Evolutionary conservation across 2,113 vertebrate species (phyloP), one percentile per base, ranked within the genome.

Genomic region (Collichthys lucidus): DNA sequence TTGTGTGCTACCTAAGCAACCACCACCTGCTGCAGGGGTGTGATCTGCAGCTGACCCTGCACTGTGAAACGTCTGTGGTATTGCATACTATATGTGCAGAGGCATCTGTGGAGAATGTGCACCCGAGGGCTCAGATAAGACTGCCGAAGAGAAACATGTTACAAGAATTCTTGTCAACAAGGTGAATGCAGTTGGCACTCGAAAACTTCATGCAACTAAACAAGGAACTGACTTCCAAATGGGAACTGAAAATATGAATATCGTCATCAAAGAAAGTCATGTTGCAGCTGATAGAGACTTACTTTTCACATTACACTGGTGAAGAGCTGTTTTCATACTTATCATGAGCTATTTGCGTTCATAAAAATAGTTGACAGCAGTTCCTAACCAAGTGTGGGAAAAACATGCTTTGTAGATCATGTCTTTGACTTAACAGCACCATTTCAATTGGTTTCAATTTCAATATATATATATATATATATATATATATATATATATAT

Each of bases 31-130:
- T 81, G 60, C 16, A 35, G 60, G 9, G 29, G 26, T 20, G 16
- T 53, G 69, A 83, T 74, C 57, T 52, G 20, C 44, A 83, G 47
- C 35, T 77, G 40, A 77, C 46, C 57, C 29, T 67, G 42, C 26
- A 62, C 35, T 53, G 62, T 49, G 55, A 75, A 59, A 70, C 42
- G 12, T n/a, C 26, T 78, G n/a, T 60, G 46, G 9, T 55, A 26
- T 40, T 73, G 60, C 19, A 35, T 46, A 14, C 35, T 40, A 40
- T 40, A 46, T 68, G 22, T 59, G 46, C 16, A 19, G 56, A 78
- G 26, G 50, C 40, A 53, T 75, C 8, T 57, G 49, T 42, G 12
- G 31, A 60, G 22, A 77, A 24, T 24, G n/a, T 59, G 0, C 53
- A 53, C 35, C 52, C 52, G 17, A 1, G 22, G 57, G 22, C 50